A percentile compares a stretch with the other conserved stretches of the same genome.
Evolutionary conservation across 2,797 vertebrate genomes (phyloP).

Genomic region (Eleutherodactylus coqui): DNA sequence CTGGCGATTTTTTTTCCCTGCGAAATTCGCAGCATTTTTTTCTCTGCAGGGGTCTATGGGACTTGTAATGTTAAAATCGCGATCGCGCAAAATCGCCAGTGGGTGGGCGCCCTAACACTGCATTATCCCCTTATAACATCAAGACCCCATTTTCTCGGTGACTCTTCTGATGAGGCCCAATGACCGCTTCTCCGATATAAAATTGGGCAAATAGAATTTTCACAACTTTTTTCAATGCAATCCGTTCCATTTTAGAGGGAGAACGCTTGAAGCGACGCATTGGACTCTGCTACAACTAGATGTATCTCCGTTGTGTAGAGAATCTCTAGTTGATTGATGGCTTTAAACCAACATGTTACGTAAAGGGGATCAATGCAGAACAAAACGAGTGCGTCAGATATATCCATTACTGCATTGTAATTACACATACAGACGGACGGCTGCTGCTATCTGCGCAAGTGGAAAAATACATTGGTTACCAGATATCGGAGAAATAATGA

Average conservation of each 20-base stretch:
- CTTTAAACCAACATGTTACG: not conserved
- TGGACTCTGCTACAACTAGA: not conserved
- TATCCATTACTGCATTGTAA: constrained; percentile 13
- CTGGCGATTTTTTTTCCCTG: too few species aligned
- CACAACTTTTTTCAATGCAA: too few species aligned
- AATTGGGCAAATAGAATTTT: too few species aligned
- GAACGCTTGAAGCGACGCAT: not conserved
- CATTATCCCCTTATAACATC: too few species aligned
- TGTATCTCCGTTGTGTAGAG: not conserved
- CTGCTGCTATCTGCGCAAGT: not conserved
- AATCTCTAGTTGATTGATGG: not conserved
- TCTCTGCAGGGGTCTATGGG: too few species aligned
- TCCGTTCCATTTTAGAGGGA: not conserved
- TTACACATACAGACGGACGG: not conserved
- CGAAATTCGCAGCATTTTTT: too few species aligned
- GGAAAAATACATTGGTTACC: constrained; percentile 30
- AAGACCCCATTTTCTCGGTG: too few species aligned
- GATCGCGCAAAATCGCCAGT: too few species aligned
- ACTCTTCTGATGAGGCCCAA: too few species aligned
- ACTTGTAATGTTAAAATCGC: too few species aligned
- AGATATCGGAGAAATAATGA: not conserved
- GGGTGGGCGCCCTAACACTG: too few species aligned
- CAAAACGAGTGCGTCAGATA: not conserved
- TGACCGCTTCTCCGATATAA: too few species aligned
- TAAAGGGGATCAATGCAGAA: constrained; percentile 16